Percentiles rank a stretch among this genome's conserved stretches.
phyloP scores from a whole-genome alignment of 2,113 vertebrate species.

The Helogale parvula region DNA sequence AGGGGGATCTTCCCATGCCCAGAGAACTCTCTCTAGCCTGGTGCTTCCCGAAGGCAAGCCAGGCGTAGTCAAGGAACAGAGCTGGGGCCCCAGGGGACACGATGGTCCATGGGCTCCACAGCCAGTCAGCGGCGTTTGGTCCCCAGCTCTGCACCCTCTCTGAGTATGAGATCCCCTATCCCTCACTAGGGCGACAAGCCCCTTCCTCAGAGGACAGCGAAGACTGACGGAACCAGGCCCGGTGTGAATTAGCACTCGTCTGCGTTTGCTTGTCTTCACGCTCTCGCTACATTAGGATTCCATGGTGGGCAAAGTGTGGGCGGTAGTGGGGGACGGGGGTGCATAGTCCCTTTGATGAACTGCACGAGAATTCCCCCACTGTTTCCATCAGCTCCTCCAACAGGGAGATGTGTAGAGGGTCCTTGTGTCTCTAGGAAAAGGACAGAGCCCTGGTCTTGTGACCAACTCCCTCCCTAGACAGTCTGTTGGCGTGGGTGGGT shows the following conservation, averaged over 20 bases:
- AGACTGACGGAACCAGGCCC: background rate
- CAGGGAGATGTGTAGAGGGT: background rate
- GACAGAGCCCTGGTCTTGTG: slow-evolving; percentile 61
- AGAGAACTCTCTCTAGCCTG: background rate
- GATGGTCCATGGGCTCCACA: no score
- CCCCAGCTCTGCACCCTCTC: background rate
- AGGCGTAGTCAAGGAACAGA: background rate
- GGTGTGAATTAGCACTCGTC: fast-evolving
- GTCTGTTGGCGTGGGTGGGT: slow-evolving; percentile 28
- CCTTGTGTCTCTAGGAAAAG: slow-evolving; percentile 14
- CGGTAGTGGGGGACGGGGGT: background rate
- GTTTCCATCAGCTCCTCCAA: background rate
- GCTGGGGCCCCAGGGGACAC: background rate
- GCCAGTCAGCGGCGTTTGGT: background rate
- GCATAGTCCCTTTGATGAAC: background rate
- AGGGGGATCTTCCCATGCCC: background rate
- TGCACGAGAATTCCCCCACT: slow-evolving; percentile 9
- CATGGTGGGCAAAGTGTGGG: background rate
- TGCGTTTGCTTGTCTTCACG: background rate
- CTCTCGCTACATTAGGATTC: background rate
- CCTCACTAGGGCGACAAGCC: background rate
- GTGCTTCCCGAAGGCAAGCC: background rate
- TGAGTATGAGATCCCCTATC: background rate
- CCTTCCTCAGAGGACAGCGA: fast-evolving
- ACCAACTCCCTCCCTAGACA: background rate